Conservation (phyloP, 2,797 vertebrate species). For the Geotrypetes seraphini region DNA sequence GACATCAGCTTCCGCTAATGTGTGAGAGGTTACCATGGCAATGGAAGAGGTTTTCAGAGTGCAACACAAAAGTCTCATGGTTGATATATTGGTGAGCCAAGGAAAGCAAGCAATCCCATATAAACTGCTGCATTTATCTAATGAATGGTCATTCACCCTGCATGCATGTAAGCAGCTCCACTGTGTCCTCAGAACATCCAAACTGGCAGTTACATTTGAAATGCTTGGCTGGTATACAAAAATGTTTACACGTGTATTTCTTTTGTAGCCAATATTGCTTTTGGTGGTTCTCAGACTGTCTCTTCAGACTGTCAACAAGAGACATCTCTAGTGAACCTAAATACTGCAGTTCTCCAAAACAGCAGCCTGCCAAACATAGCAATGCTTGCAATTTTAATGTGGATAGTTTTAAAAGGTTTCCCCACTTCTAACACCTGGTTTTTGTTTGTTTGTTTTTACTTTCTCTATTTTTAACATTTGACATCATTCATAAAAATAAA, state of each 20-base stretch:
- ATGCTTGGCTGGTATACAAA: conserved; percentile 45
- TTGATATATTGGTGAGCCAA: conserved; percentile 62
- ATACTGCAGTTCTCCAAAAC: too few species aligned
- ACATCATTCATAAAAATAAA: too few species aligned
- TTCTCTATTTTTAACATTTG: too few species aligned
- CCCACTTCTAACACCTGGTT: too few species aligned
- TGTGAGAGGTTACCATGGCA: conserved; percentile 75
- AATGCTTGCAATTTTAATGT: too few species aligned
- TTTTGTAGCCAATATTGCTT: conserved; percentile 27
- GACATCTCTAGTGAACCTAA: conserved; percentile 10
- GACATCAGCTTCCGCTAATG: conserved; percentile 87
- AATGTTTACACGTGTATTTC: conserved; percentile 27
- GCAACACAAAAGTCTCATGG: conserved; percentile 57
- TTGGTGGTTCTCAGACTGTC: conserved; percentile 30
- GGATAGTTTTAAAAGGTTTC: too few species aligned
- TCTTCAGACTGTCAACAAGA: conserved; percentile 6
- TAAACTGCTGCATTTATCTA: conserved; percentile 36
- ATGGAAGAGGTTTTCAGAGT: conserved; percentile 69
- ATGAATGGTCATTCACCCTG: conserved; percentile 42
- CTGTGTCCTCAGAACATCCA: conserved; percentile 37
- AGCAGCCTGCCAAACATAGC: too few species aligned
- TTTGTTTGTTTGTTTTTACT: too few species aligned
- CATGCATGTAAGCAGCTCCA: conserved; percentile 34
- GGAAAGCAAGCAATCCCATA: conserved; percentile 34
- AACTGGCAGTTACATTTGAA: conserved; percentile 41